Conservation (phyloP, 1,140 invertebrate species). For the Mesaphorura yosii region DNA sequence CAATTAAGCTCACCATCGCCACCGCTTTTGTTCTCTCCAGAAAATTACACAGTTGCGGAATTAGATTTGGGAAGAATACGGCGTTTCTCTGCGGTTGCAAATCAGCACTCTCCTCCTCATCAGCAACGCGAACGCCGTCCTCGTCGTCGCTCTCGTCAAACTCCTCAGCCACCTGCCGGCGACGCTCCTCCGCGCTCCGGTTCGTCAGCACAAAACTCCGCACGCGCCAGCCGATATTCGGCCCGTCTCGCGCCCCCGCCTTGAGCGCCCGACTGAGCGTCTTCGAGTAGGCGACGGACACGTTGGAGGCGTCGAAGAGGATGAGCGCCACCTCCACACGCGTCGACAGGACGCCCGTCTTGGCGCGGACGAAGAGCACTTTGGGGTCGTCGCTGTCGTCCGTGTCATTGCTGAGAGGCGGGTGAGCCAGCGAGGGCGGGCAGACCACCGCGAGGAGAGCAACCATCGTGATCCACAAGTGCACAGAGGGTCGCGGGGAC, state of each 20-base stretch:
- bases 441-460: no score
- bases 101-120: no score
- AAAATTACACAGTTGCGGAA: slow-evolving; percentile 25
- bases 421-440: no score
- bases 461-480: no score
- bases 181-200: not conserved
- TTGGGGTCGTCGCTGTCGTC: no score
- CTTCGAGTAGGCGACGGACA: slow-evolving; percentile 16
- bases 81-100: no score
- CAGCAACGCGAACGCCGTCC: slow-evolving; percentile 5
- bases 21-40: slow-evolving; percentile 13
- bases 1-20: slow-evolving; percentile 25
- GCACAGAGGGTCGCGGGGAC: no score
- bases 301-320: slow-evolving; percentile 16
- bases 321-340: slow-evolving; percentile 24
- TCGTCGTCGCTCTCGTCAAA: slow-evolving; percentile 5
- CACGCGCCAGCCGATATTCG: not conserved
- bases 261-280: slow-evolving; percentile 19
- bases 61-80: slow-evolving; percentile 18
- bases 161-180: not conserved
- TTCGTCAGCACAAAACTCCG: slow-evolving; percentile 3
- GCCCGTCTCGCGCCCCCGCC: not conserved
- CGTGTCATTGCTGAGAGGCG: no score
- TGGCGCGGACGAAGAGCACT: no score
- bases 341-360: no score